Conservation (phyloP, 2,113 vertebrate species). For the Pachypanchax playfairii region DNA sequence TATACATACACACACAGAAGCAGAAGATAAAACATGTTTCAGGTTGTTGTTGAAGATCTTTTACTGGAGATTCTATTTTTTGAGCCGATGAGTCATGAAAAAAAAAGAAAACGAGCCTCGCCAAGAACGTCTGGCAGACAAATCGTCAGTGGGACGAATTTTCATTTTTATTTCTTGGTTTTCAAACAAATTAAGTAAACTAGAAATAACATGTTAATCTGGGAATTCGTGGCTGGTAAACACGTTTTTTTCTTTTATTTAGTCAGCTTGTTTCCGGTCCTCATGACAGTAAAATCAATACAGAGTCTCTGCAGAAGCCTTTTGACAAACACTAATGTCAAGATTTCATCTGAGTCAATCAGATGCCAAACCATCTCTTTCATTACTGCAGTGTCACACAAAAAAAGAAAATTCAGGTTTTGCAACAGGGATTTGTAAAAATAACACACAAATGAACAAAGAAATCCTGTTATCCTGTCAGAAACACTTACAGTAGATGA, state of each 20-base stretch:
- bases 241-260: neutral
- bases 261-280: neutral
- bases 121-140: neutral
- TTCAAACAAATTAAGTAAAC: conserved; percentile 18
- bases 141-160: neutral
- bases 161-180: conserved; percentile 12
- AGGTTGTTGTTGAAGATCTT: too few relatives aligned
- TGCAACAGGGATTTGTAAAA: neutral
- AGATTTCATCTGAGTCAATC: neutral
- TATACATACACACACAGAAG: too few relatives aligned
- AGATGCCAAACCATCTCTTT: neutral
- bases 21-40: too few relatives aligned
- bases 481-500: neutral
- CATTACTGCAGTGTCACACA: neutral
- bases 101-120: neutral
- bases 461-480: neutral
- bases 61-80: neutral
- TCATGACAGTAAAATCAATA: neutral
- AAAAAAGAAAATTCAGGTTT: neutral
- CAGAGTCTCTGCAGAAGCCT: neutral
- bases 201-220: conserved; percentile 19
- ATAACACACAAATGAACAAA: neutral
- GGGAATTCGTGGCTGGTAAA: conserved; percentile 13
- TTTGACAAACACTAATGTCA: neutral
- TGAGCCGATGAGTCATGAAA: neutral